A percentile compares a stretch with the other conserved stretches of the same genome.
Conservation (phyloP, 2,113 vertebrate species). For the Macrotus californicus region DNA sequence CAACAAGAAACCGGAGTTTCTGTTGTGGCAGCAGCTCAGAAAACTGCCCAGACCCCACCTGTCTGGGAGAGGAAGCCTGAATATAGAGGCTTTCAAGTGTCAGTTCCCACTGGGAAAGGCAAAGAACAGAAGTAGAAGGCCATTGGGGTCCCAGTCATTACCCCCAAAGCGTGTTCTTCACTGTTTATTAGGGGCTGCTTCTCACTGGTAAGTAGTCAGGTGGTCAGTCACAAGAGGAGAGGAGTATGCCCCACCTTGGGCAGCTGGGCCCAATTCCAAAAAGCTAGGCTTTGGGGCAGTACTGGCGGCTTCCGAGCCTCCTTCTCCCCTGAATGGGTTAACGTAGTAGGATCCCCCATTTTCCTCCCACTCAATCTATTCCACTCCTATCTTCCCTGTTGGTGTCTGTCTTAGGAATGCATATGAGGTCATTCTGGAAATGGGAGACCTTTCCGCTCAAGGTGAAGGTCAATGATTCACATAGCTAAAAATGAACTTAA, state of each 20-base stretch:
- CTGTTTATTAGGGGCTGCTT: background rate
- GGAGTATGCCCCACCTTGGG: background rate
- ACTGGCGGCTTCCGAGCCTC: background rate
- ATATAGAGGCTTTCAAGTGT: background rate
- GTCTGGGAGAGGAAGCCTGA: background rate
- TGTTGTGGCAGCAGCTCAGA: background rate
- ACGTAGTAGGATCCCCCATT: too few relatives aligned
- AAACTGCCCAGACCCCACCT: background rate
- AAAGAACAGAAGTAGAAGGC: background rate
- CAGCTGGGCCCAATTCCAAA: background rate
- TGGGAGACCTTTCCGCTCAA: background rate
- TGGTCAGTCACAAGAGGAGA: background rate
- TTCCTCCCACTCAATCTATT: background rate
- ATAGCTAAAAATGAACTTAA: conserved; percentile 44
- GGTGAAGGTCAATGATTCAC: conserved; percentile 52
- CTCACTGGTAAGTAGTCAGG: background rate
- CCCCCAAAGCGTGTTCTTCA: background rate
- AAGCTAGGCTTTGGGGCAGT: background rate
- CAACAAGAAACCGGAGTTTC: background rate
- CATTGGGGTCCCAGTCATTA: background rate
- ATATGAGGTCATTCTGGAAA: background rate
- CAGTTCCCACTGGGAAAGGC: background rate
- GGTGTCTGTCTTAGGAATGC: background rate
- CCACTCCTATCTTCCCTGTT: background rate
- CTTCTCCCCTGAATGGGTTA: background rate